phyloP scores from a whole-genome alignment of 2,113 vertebrate species.

The Lipophrys pholis region DNA sequence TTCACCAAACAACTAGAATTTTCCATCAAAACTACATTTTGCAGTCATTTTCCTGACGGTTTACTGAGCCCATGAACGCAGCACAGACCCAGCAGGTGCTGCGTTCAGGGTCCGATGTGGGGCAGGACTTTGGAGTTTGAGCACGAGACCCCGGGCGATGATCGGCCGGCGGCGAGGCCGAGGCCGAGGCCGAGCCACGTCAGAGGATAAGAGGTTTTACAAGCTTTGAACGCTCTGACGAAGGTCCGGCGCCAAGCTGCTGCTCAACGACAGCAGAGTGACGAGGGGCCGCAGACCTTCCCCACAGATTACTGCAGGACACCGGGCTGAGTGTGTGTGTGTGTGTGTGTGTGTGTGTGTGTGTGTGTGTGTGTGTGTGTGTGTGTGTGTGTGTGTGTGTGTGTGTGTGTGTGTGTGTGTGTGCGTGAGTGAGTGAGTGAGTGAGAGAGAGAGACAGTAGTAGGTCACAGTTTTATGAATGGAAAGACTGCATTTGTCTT shows the following conservation, averaged over 20 bases:
- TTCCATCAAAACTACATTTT: too few species aligned
- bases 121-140: slow-evolving; percentile 39
- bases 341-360: too few species aligned
- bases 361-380: too few species aligned
- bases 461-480: slow-evolving; percentile 79
- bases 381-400: too few species aligned
- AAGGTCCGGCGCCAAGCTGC: slow-evolving; percentile 84
- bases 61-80: too few species aligned
- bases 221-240: slow-evolving; percentile 85
- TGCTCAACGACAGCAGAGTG: slow-evolving; percentile 76
- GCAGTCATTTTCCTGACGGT: too few species aligned
- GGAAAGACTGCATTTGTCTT: slow-evolving; percentile 77
- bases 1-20: too few species aligned
- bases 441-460: slow-evolving; percentile 34
- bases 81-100: too few species aligned
- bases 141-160: slow-evolving; percentile 37
- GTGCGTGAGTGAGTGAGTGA: slow-evolving; percentile 24
- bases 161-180: slow-evolving; percentile 31
- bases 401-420: slow-evolving; percentile 14
- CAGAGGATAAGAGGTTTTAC: slow-evolving; percentile 86
- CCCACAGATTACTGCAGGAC: slow-evolving; percentile 62
- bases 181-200: slow-evolving; percentile 73
- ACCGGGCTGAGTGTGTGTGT: too few species aligned
- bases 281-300: slow-evolving; percentile 61
- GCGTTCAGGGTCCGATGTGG: background rate